These are phyloP conservation scores for Coenonympha arcania DNA, from an alignment of 2,888 invertebrate species.

Conservation along the genomic window DNA sequence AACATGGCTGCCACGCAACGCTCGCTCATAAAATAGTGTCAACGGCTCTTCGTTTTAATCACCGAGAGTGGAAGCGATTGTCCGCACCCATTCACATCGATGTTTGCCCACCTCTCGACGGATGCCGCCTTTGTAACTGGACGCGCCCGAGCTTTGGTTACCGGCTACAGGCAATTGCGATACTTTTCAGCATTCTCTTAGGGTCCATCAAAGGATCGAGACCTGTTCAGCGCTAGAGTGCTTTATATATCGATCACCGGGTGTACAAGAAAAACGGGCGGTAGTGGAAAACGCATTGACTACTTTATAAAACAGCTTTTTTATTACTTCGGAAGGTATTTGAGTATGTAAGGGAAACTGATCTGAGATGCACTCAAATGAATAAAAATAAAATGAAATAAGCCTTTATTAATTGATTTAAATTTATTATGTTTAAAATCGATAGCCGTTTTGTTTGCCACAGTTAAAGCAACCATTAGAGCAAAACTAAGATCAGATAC, in stretches of 20 bases:
- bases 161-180: conserved; percentile 49
- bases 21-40: conserved; percentile 67
- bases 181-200: conserved; percentile 58
- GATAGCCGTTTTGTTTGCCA: too few relatives aligned
- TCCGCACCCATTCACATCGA: conserved; percentile 55
- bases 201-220: conserved; percentile 43
- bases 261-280: neutral
- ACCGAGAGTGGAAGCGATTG: conserved; percentile 68
- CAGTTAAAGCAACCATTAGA: too few relatives aligned
- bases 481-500: too few relatives aligned
- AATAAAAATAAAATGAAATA: too few relatives aligned
- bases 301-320: too few relatives aligned
- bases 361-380: too few relatives aligned
- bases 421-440: too few relatives aligned
- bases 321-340: too few relatives aligned
- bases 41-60: conserved; percentile 70
- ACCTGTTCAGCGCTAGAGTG: conserved; percentile 29
- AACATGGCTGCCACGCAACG: conserved; percentile 45
- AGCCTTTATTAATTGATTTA: too few relatives aligned
- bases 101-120: conserved; percentile 66
- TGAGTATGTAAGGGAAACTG: too few relatives aligned
- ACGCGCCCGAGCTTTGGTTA: conserved; percentile 48
- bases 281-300: neutral
- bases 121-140: conserved; percentile 64
- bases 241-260: conserved; percentile 36